Conservation (phyloP, 2,113 vertebrate species). For the Lutjanus erythropterus region DNA sequence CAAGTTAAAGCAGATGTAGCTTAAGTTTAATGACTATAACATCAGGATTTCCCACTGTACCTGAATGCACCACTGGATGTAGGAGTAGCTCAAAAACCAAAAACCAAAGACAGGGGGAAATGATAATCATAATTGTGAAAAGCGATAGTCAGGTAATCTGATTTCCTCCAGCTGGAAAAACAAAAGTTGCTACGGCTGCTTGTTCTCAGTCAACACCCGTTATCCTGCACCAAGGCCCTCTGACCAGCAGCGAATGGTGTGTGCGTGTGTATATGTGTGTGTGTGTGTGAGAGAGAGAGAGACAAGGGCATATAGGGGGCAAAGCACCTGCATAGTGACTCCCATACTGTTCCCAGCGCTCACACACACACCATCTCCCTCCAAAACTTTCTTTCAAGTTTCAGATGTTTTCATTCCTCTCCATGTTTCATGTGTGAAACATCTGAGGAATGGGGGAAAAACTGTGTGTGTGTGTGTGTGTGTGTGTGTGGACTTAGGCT, state of each 20-base stretch:
- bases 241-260: not conserved
- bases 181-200: conserved; percentile 30
- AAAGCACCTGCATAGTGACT: conserved; percentile 58
- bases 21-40: not conserved
- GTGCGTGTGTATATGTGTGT: conserved; percentile 33
- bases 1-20: too few species aligned
- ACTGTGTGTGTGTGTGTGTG: conserved; percentile 15
- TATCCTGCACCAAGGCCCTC: conserved; percentile 43
- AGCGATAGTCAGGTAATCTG: conserved; percentile 2
- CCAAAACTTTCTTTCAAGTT: conserved; percentile 10
- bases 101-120: not conserved
- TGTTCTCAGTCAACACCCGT: conserved; percentile 56
- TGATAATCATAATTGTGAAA: conserved; percentile 19
- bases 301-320: conserved; percentile 24
- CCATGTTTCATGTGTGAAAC: conserved; percentile 38
- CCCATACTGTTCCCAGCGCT: not conserved
- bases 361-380: not conserved
- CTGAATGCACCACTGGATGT: not conserved
- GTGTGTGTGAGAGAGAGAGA: conserved; percentile 14
- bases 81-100: not conserved
- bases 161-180: conserved; percentile 47
- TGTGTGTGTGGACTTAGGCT: conserved; percentile 28
- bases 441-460: conserved; percentile 17
- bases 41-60: not conserved
- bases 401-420: conserved; percentile 41